A percentile compares a stretch with the other conserved stretches of the same genome.
Conservation (phyloP, 2,888 invertebrate genomes). For the Chironomus tentans region DNA sequence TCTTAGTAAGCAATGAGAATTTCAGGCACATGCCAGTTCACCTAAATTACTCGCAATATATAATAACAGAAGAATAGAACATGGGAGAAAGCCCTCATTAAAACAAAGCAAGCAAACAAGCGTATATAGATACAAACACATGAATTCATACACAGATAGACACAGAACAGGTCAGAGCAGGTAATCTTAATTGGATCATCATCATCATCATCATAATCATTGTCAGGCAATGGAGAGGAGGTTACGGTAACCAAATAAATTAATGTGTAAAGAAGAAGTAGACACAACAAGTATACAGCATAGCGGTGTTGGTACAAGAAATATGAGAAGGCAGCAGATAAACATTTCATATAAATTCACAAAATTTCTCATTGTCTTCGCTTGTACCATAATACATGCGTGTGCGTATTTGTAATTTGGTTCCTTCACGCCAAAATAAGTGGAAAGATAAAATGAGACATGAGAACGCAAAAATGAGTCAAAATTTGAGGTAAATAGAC, state of each 20-base stretch:
- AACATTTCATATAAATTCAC: constrained; percentile 3
- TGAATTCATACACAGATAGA: not conserved
- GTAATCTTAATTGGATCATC: constrained; percentile 24
- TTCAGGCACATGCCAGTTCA: not conserved
- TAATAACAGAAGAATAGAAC: not conserved
- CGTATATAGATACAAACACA: too few species aligned
- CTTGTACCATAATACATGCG: not conserved
- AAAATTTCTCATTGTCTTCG: not conserved
- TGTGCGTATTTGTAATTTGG: not conserved
- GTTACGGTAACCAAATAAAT: constrained; percentile 6
- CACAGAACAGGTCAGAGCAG: not conserved
- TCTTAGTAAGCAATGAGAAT: too few species aligned
- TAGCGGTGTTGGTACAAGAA: not conserved
- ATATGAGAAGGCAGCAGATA: not conserved
- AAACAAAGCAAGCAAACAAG: not conserved
- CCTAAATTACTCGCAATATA: not conserved
- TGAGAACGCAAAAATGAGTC: not conserved
- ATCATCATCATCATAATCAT: constrained; percentile 2
- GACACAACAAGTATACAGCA: not conserved
- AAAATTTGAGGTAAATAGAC: not conserved
- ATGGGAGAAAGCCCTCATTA: not conserved
- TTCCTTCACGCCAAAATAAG: not conserved
- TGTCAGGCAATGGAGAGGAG: not conserved
- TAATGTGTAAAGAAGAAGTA: not conserved
- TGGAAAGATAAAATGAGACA: not conserved